phyloP scores from a whole-genome alignment of 2,797 vertebrate species.

The Amniataba percoides region DNA sequence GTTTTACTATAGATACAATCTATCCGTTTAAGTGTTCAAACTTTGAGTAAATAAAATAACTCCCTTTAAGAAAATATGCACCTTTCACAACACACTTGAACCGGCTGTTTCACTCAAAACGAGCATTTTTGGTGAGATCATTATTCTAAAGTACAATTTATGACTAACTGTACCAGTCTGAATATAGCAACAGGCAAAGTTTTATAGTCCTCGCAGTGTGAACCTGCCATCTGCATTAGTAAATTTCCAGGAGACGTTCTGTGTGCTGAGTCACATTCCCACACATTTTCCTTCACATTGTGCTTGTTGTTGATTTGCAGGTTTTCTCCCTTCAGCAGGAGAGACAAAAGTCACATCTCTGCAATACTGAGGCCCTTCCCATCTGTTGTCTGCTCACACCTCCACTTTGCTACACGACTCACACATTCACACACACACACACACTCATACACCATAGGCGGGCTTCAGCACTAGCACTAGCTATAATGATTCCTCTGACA shows the following conservation, averaged over 20 bases:
- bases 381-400: conserved; percentile 76
- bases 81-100: not conserved
- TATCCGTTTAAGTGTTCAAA: not conserved
- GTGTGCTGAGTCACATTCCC: conserved; percentile 66
- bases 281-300: conserved; percentile 60
- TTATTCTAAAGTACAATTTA: conserved; percentile 32
- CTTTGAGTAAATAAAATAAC: conserved; percentile 6
- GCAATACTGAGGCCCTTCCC: conserved; percentile 60
- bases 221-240: conserved; percentile 52
- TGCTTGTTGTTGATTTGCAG: conserved; percentile 71
- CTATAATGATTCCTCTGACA: conserved; percentile 85
- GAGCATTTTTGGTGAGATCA: not conserved
- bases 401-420: conserved; percentile 72
- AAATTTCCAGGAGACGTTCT: conserved; percentile 44
- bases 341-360: conserved; percentile 69
- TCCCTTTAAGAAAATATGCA: not conserved
- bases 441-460: conserved; percentile 45
- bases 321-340: conserved; percentile 55
- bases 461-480: conserved; percentile 61
- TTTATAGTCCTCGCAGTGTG: conserved; percentile 28
- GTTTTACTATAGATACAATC: not conserved
- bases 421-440: conserved; percentile 32
- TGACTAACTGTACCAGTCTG: conserved; percentile 32
- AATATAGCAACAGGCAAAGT: conserved; percentile 43
- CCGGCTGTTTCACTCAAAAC: conserved; percentile 4